These are phyloP conservation scores for Dryococelus australis DNA, from an alignment of 2,888 invertebrate genomes.

Conservation along the genomic window DNA sequence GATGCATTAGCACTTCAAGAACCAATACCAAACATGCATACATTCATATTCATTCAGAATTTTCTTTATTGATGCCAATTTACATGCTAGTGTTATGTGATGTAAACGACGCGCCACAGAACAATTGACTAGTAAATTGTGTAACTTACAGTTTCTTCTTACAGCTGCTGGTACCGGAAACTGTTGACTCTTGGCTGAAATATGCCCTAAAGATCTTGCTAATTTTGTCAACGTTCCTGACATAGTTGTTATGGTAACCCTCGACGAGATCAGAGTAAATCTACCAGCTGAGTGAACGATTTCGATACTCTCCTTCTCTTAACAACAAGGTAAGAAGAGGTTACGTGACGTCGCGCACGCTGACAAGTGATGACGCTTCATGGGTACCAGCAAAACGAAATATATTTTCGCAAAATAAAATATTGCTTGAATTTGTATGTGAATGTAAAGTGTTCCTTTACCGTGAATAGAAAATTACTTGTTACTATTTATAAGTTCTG, in stretches of 20 bases:
- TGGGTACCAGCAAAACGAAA: background rate
- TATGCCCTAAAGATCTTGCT: conserved; percentile 54
- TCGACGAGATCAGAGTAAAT: conserved; percentile 12
- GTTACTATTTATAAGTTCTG: too few species aligned
- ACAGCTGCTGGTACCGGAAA: conserved; percentile 41
- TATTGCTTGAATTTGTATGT: too few species aligned
- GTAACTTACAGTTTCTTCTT: conserved; percentile 54
- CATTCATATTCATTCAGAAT: background rate
- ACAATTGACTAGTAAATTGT: background rate
- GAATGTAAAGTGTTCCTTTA: too few species aligned
- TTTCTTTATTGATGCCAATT: background rate
- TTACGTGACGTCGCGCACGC: background rate
- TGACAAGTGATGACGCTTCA: background rate
- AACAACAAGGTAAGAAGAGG: background rate
- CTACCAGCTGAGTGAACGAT: background rate
- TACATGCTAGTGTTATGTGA: background rate
- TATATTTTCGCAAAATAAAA: background rate
- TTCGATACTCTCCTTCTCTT: background rate
- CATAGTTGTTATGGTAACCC: conserved; percentile 49
- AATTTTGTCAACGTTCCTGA: conserved; percentile 58
- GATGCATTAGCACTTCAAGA: background rate
- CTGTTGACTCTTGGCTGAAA: conserved; percentile 50
- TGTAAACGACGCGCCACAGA: background rate
- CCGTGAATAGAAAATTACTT: too few species aligned
- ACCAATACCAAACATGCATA: background rate